Evolutionary conservation across 2,888 invertebrate genomes (phyloP).

Genomic region (Buathra laborator): DNA sequence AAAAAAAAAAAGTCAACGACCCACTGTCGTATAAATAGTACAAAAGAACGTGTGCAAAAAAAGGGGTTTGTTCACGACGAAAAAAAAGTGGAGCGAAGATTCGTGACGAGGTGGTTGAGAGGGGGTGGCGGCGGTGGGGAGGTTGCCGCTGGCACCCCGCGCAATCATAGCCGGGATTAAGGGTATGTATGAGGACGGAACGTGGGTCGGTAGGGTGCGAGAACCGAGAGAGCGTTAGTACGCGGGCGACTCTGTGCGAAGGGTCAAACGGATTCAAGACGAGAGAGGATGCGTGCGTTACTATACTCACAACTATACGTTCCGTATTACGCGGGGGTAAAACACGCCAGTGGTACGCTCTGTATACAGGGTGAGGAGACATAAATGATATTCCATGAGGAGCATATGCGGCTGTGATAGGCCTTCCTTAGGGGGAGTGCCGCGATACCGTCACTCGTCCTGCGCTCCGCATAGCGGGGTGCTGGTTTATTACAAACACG

Average conservation of each 20-base stretch:
- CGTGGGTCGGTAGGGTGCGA: slow-evolving; percentile 68
- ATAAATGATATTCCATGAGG: slow-evolving; percentile 84
- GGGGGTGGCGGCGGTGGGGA: slow-evolving; percentile 55
- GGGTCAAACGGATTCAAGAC: slow-evolving; percentile 73
- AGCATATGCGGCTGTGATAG: slow-evolving; percentile 83
- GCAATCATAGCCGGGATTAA: slow-evolving; percentile 84
- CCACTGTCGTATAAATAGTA: slow-evolving; percentile 3
- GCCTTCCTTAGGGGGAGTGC: slow-evolving; percentile 70
- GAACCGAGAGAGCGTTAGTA: slow-evolving; percentile 53
- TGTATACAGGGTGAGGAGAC: slow-evolving; percentile 77
- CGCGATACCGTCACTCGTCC: slow-evolving; percentile 67
- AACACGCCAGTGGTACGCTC: slow-evolving; percentile 18
- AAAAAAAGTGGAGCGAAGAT: slow-evolving; percentile 64
- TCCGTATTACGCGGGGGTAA: slow-evolving; percentile 22
- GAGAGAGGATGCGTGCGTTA: slow-evolving; percentile 40
- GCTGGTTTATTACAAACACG: slow-evolving; percentile 85
- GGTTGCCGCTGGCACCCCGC: slow-evolving; percentile 70
- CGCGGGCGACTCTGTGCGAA: slow-evolving; percentile 35
- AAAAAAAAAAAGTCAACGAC: not conserved
- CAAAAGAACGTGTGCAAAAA: slow-evolving; percentile 45
- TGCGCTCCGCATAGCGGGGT: slow-evolving; percentile 79
- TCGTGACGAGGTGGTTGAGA: slow-evolving; percentile 66
- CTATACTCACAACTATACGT: not conserved
- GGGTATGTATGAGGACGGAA: slow-evolving; percentile 78
- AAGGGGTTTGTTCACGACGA: slow-evolving; percentile 47